Percentiles rank a stretch among this genome's conserved stretches.
Evolutionary conservation across 2,888 invertebrate species (phyloP).

Genomic region (Hanleya hanleyi): DNA sequence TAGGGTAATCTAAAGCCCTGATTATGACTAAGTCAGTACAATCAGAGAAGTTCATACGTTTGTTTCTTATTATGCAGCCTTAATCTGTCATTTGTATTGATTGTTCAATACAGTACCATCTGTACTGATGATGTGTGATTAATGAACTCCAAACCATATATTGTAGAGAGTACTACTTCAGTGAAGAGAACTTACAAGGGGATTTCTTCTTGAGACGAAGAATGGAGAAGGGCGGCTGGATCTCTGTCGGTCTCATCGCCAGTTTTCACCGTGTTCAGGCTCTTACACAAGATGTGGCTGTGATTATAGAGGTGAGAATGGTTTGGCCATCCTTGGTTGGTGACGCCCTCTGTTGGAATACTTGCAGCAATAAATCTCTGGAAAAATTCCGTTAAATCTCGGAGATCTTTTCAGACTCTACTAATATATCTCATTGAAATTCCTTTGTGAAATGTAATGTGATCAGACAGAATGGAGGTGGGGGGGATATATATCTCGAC

Average conservation of each 20-base stretch:
- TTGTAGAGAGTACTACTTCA: constrained; percentile 98
- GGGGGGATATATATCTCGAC: too few species aligned
- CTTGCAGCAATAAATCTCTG: too few species aligned
- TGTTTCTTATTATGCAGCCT: neutral
- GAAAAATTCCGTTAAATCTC: too few species aligned
- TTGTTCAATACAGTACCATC: neutral
- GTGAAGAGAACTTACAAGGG: constrained; percentile 93
- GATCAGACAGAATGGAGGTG: too few species aligned
- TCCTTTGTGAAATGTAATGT: too few species aligned
- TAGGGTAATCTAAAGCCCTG: too few species aligned
- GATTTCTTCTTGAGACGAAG: constrained; percentile 97
- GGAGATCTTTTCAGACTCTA: too few species aligned
- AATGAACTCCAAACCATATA: too few species aligned
- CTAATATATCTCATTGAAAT: too few species aligned
- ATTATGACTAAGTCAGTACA: neutral
- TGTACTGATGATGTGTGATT: neutral
- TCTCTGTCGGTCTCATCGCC: constrained; percentile 94
- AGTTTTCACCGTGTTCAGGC: constrained; percentile 95
- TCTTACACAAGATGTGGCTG: constrained; percentile 86
- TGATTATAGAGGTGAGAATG: constrained; percentile 86
- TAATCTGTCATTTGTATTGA: neutral
- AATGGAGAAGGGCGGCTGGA: constrained; percentile 95
- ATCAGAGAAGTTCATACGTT: neutral
- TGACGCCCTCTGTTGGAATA: too few species aligned
- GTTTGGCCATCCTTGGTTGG: too few species aligned